Evolutionary conservation across 1,140 invertebrate genomes (phyloP).

Genomic region (roundworm (Caenorhabditis elegans)): DNA sequence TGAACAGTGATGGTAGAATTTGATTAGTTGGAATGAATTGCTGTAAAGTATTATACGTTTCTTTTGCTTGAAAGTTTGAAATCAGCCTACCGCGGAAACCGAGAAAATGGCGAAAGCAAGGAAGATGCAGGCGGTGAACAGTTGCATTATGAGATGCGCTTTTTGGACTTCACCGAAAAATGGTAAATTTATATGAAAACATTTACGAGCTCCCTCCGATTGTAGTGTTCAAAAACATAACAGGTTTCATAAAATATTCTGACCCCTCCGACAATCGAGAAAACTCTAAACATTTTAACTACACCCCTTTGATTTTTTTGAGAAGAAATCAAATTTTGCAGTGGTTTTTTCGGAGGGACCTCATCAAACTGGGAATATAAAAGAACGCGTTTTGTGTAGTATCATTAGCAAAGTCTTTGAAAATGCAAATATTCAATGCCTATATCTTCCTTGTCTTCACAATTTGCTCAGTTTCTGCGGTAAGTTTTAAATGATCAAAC

Average conservation of each 20-base stretch:
- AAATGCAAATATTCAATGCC: not conserved
- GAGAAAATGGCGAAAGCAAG: not conserved
- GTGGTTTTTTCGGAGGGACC: not conserved
- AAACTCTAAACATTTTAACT: too few species aligned
- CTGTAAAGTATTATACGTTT: not conserved
- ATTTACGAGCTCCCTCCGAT: not conserved
- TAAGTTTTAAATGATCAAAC: not conserved
- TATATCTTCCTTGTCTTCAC: not conserved
- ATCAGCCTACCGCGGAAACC: not conserved
- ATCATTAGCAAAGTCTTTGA: not conserved
- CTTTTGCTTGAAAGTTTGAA: not conserved
- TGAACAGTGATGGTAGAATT: not conserved
- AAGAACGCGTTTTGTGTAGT: not conserved
- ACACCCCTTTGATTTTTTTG: too few species aligned
- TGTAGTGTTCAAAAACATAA: too few species aligned
- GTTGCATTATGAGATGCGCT: not conserved
- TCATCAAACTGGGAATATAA: not conserved
- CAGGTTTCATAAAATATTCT: too few species aligned
- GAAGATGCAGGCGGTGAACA: not conserved
- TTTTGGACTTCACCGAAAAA: too few species aligned
- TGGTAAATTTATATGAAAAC: not conserved
- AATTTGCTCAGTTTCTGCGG: not conserved
- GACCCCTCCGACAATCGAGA: not conserved
- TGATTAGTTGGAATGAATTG: not conserved
- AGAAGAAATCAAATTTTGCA: too few species aligned